Evolutionary conservation across 1,140 invertebrate genomes (phyloP).

Genomic region (Meloidogyne hapla): DNA sequence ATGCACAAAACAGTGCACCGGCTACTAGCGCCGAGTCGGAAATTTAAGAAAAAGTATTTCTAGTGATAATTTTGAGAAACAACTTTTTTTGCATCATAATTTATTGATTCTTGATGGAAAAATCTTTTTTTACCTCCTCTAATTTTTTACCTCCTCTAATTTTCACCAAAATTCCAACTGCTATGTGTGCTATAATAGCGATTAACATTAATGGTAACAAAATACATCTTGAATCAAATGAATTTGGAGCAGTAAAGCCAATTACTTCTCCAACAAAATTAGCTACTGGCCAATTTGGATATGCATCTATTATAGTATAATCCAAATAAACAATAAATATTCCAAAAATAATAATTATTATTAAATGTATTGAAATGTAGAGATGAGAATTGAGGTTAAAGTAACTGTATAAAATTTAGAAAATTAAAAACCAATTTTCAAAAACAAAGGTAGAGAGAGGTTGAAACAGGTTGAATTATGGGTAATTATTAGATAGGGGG

Average conservation of each 20-base stretch:
- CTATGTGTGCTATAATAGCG: background rate
- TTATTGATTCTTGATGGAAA: too few relatives aligned
- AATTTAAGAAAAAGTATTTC: too few relatives aligned
- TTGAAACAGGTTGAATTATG: too few relatives aligned
- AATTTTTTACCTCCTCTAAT: constrained; percentile 5
- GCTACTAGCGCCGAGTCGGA: too few relatives aligned
- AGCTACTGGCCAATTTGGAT: background rate
- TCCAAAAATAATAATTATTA: background rate
- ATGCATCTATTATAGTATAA: background rate
- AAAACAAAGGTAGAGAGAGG: too few relatives aligned
- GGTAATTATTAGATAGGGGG: too few relatives aligned
- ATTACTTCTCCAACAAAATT: background rate
- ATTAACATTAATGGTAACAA: background rate
- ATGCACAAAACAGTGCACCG: too few relatives aligned
- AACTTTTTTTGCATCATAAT: too few relatives aligned
- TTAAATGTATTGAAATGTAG: constrained; percentile 1
- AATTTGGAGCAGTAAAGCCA: background rate
- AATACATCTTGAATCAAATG: background rate
- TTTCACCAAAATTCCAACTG: background rate
- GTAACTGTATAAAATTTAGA: background rate
- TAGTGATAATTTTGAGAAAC: too few relatives aligned
- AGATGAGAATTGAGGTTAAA: background rate
- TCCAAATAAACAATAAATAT: background rate
- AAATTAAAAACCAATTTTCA: too few relatives aligned
- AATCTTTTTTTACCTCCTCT: background rate